Percentiles rank a stretch among this genome's conserved stretches.
Conservation (phyloP, 2,797 vertebrate genomes). For the Falco biarmicus region DNA sequence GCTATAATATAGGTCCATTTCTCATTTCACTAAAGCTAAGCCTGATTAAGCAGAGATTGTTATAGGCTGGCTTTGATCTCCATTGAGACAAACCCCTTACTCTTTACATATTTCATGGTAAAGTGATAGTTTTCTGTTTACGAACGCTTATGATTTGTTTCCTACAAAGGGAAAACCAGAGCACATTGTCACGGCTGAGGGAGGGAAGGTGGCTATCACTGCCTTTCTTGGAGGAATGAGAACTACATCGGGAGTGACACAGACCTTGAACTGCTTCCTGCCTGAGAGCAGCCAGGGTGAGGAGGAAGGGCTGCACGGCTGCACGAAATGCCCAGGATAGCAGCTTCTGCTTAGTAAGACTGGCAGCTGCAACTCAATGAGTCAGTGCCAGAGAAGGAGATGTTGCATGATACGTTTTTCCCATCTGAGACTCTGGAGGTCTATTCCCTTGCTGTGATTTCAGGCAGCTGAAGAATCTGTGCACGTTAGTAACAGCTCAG, state of each 20-base stretch:
- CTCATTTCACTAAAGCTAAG: constrained; percentile 5
- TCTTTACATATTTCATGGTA: neutral
- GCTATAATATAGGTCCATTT: neutral
- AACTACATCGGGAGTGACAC: neutral
- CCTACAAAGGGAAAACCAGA: neutral
- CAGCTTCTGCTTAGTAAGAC: neutral
- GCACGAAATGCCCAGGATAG: neutral
- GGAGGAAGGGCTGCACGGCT: neutral
- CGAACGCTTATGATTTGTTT: neutral
- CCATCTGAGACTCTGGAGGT: neutral
- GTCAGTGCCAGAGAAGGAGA: neutral
- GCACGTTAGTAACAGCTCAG: constrained; percentile 1
- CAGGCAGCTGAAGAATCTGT: constrained; percentile 1
- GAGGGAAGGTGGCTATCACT: neutral
- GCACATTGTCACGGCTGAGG: rapidly evolving
- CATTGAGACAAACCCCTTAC: neutral
- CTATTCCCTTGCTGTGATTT: neutral
- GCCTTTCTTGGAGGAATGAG: neutral
- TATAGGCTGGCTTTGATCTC: neutral
- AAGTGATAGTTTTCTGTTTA: neutral
- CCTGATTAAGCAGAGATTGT: neutral
- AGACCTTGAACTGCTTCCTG: neutral
- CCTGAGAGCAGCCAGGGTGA: neutral
- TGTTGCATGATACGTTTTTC: neutral
- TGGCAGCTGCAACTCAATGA: neutral